Evolutionary conservation across 2,797 vertebrate genomes (phyloP).

Genomic region (Rachycentron canadum): DNA sequence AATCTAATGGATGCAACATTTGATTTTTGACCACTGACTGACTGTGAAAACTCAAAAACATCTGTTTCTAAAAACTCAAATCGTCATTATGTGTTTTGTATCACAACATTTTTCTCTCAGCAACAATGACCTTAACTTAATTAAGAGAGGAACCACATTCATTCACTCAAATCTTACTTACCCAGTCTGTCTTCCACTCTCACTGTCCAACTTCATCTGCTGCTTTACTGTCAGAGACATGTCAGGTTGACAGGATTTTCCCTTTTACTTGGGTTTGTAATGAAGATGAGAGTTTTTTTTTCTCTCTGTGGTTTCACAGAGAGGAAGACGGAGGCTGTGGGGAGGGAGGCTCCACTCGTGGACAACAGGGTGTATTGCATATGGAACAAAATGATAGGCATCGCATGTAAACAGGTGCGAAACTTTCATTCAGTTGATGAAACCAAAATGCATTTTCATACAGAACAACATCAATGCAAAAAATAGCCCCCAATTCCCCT

Average conservation of each 20-base stretch:
- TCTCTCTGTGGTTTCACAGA: conserved; percentile 55
- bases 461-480: background rate
- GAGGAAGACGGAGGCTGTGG: conserved; percentile 42
- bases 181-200: conserved; percentile 58
- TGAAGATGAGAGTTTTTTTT: conserved; percentile 43
- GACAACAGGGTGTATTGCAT: background rate
- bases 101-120: background rate
- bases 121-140: too few relatives aligned
- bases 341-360: conserved; percentile 40
- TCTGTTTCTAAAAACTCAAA: background rate
- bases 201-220: conserved; percentile 57
- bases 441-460: conserved; percentile 25
- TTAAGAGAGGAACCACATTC: background rate
- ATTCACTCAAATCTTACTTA: conserved; percentile 46
- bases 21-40: background rate
- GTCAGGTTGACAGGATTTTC: conserved; percentile 71
- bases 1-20: background rate
- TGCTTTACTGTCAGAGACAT: conserved; percentile 38
- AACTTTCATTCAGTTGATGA: conserved; percentile 14
- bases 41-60: background rate
- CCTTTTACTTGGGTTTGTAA: conserved; percentile 56
- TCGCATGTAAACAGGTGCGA: background rate
- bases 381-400: conserved; percentile 13
- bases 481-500: background rate
- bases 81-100: background rate